Conservation (phyloP, 2,888 invertebrate genomes). For the Acanthosepion lycidas region DNA sequence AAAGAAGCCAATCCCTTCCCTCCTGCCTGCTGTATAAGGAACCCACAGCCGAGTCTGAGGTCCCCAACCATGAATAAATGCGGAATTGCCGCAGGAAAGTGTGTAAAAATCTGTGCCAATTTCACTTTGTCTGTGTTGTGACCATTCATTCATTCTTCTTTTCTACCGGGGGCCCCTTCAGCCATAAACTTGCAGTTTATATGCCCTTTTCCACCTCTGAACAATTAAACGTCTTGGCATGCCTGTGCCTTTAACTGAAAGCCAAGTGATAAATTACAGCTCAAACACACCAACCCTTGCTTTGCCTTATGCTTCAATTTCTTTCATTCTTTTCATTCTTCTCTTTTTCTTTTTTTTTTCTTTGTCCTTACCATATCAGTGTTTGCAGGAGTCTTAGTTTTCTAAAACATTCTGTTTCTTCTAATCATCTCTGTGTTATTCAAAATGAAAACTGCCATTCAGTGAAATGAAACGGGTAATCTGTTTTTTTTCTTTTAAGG, state of each 20-base stretch:
- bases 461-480: too few species aligned
- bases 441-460: too few species aligned
- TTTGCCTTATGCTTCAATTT: not conserved
- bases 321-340: not conserved
- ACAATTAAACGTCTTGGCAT: conserved; percentile 46
- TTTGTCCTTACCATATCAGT: not conserved
- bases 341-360: not conserved
- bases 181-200: conserved; percentile 47
- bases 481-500: too few species aligned
- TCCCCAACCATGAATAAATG: conserved; percentile 44
- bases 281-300: not conserved
- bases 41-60: not conserved
- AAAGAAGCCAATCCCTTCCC: too few species aligned
- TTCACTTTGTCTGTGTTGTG: conserved; percentile 39
- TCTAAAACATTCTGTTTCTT: too few species aligned
- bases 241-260: conserved; percentile 38
- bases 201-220: conserved; percentile 39
- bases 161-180: conserved; percentile 34
- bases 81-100: conserved; percentile 23
- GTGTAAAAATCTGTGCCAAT: conserved; percentile 43
- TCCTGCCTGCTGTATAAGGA: too few species aligned
- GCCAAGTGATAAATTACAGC: conserved; percentile 45
- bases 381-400: too few species aligned
- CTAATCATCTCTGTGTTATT: too few species aligned
- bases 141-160: conserved; percentile 37